phyloP scores from a whole-genome alignment of 2,797 vertebrate species.

The Gadopsis bispinosus region DNA sequence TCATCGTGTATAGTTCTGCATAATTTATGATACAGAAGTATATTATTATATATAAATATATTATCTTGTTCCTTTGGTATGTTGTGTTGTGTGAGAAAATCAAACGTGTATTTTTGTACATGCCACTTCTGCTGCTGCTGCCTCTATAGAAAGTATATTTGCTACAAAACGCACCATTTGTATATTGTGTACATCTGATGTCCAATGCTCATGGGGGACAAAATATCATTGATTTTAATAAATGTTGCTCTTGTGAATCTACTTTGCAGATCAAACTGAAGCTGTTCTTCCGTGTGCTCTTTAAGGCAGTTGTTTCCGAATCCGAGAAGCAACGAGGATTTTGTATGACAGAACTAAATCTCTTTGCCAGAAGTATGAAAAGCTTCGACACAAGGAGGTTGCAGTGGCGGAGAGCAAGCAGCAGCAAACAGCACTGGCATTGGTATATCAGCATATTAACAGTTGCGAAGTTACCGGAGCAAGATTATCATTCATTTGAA shows the following conservation, averaged over 20 bases:
- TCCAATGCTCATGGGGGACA: constrained; percentile 65
- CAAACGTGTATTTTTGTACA: constrained; percentile 96
- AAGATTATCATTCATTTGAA: no score
- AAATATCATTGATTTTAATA: constrained; percentile 72
- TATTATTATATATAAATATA: constrained; percentile 85
- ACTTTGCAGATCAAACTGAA: not conserved
- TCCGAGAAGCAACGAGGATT: not conserved
- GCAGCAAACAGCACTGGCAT: no score
- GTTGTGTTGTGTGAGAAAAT: constrained; percentile 84
- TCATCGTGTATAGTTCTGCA: constrained; percentile 87
- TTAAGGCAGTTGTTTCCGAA: not conserved
- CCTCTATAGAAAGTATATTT: constrained; percentile 86
- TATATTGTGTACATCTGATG: constrained; percentile 78
- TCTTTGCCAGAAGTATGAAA: not conserved
- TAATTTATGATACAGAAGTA: constrained; percentile 88
- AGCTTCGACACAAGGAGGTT: no score
- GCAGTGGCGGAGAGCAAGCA: no score
- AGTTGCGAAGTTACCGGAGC: no score
- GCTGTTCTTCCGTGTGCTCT: not conserved
- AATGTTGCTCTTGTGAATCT: constrained; percentile 74
- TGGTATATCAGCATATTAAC: no score
- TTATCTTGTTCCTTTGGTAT: constrained; percentile 79
- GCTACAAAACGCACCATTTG: constrained; percentile 78
- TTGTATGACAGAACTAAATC: not conserved
- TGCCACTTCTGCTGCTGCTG: constrained; percentile 91